Conservation (phyloP, 2,113 vertebrate species). For the Malurus elegans region DNA sequence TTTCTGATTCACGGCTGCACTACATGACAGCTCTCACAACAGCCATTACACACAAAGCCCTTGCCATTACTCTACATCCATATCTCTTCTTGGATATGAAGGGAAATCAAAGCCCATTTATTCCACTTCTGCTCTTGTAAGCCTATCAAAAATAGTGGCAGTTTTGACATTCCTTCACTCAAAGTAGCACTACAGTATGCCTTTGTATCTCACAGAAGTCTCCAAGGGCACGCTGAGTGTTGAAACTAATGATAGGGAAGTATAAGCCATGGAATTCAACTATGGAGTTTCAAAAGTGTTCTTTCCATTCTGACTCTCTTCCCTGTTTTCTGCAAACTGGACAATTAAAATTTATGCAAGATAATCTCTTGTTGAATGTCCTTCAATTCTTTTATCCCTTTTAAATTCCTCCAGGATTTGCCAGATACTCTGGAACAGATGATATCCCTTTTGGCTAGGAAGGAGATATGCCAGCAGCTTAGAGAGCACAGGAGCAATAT, state of each 20-base stretch:
- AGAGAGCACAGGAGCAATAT: background rate
- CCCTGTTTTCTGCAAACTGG: background rate
- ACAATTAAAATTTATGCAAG: background rate
- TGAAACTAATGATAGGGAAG: background rate
- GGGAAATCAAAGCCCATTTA: constrained; percentile 40
- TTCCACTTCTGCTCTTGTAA: constrained; percentile 11
- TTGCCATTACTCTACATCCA: constrained; percentile 1
- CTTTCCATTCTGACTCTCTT: background rate
- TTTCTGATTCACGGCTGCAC: background rate
- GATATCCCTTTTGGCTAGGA: background rate
- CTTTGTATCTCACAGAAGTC: background rate
- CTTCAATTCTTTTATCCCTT: background rate
- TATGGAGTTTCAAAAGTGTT: background rate
- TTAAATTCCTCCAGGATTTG: background rate
- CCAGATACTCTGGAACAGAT: background rate
- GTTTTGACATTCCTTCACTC: constrained; percentile 38
- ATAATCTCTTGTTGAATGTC: background rate
- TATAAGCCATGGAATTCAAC: background rate
- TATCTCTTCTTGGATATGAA: constrained; percentile 22
- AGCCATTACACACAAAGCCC: background rate
- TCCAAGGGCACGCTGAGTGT: background rate
- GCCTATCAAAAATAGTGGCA: constrained; percentile 33
- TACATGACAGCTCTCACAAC: background rate
- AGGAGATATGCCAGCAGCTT: background rate
- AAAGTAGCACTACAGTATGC: background rate